Percentiles rank a stretch among this genome's conserved stretches.
phyloP scores from a whole-genome alignment of 2,888 invertebrate genomes.

The Ctena decussata region DNA sequence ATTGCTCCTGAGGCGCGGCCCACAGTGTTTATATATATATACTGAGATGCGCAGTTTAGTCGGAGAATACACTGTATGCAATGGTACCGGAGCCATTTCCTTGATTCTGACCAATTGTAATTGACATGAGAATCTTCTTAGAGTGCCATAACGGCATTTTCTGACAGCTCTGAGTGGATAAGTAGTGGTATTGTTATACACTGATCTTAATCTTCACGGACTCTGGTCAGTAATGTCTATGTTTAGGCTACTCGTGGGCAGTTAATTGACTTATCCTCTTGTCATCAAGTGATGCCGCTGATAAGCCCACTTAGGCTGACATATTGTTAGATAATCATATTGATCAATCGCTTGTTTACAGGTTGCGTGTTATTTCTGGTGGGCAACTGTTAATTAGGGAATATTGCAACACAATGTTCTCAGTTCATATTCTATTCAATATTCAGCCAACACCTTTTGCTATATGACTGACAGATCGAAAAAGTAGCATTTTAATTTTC shows the following conservation, averaged over 20 bases:
- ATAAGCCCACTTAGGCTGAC: background rate
- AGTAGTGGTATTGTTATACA: background rate
- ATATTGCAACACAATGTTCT: no score
- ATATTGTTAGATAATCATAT: background rate
- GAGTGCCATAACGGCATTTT: background rate
- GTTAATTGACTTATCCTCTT: background rate
- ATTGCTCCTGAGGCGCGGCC: no score
- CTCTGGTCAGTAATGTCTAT: background rate
- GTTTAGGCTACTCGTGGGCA: background rate
- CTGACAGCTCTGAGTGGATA: conserved; percentile 1
- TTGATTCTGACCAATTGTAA: background rate
- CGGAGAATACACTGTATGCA: no score
- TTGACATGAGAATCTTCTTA: background rate
- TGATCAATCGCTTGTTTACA: conserved; percentile 8
- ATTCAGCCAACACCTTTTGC: no score
- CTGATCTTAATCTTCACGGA: background rate
- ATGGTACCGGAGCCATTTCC: no score
- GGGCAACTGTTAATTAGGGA: no score
- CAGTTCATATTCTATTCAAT: no score
- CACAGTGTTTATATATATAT: no score
- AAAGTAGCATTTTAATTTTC: no score
- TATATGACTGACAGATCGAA: no score
- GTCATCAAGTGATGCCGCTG: background rate
- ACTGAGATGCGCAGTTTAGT: no score
- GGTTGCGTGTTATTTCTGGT: background rate